Evolutionary conservation across 2,797 vertebrate genomes (phyloP).

Genomic region (Gastrophryne carolinensis): DNA sequence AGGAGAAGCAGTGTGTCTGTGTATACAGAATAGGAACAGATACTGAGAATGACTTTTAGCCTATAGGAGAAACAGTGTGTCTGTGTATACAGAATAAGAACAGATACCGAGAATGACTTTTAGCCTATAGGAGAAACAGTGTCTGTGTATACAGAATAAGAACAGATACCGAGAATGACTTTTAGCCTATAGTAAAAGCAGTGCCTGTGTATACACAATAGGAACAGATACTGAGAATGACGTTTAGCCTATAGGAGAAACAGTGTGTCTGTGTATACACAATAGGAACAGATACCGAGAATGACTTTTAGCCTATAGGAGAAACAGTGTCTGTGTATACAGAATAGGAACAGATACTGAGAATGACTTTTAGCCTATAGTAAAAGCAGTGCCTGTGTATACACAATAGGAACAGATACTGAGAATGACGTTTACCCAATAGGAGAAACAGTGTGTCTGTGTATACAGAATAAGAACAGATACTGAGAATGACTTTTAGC

Average conservation of each 20-base stretch:
- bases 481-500: too few relatives aligned
- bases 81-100: not conserved
- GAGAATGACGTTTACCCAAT: too few relatives aligned
- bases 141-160: not conserved
- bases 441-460: too few relatives aligned
- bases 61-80: not conserved
- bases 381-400: too few relatives aligned
- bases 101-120: too few relatives aligned
- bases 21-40: not conserved
- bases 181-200: not conserved
- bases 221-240: too few relatives aligned
- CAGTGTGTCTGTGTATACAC: not conserved
- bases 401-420: too few relatives aligned
- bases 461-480: too few relatives aligned
- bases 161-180: too few relatives aligned
- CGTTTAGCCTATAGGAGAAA: not conserved
- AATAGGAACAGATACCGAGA: not conserved
- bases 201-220: not conserved
- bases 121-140: not conserved
- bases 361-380: too few relatives aligned
- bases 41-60: not conserved
- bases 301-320: too few relatives aligned
- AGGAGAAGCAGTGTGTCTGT: not conserved
- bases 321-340: not conserved
- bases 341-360: slow-evolving; percentile 1